Evolutionary conservation across 2,888 invertebrate species (phyloP), one percentile per base, ranked within the genome.

Genomic region (Therioaphis trifolii): DNA sequence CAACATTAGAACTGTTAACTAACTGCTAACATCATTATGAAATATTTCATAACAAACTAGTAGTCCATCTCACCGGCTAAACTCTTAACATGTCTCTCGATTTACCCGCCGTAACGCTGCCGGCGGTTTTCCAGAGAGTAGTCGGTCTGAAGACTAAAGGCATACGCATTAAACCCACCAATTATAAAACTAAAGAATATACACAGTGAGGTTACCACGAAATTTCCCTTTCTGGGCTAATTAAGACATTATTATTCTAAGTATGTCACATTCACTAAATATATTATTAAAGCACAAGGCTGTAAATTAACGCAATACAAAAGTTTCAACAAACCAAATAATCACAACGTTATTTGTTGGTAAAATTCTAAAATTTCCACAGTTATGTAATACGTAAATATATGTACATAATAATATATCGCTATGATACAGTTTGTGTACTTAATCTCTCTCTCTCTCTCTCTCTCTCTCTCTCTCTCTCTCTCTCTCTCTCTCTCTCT

Each of bases 321-420:
- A 72, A 72, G 52, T 72, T 52, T 72, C 11, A 46, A 71, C 27
- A 46, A 71, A 49, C 27, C 69, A 18, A 69, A 69, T 18, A 46
- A 46, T 27, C 18, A n/a, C 24, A 9, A 46, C 11, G 15, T 55
- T 21, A 4, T 58, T 35, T 5, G 35, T 7, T 7, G 35, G 58
- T 58, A 4, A 24, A 58, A 24, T 58, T 58, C 12, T 12, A 27
- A 12, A 14, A 58, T 58, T 12, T 58, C 35, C 35, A 35, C 7
- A 5, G 35, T 35, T 7, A 35, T 5, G 35, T n/a, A n/a, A n/a
- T n/a, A 35, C 35, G 35, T 5, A 5, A 35, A 35, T 35, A 35
- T 35, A 35, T 7, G 35, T 7, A n/a, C n/a, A n/a, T n/a, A n/a
- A n/a, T n/a, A n/a, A n/a, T n/a, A n/a, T n/a, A n/a, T n/a, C n/a